These are phyloP conservation scores for Nanorana parkeri DNA, from an alignment of 2,113 vertebrate species.

Conservation along the genomic window DNA sequence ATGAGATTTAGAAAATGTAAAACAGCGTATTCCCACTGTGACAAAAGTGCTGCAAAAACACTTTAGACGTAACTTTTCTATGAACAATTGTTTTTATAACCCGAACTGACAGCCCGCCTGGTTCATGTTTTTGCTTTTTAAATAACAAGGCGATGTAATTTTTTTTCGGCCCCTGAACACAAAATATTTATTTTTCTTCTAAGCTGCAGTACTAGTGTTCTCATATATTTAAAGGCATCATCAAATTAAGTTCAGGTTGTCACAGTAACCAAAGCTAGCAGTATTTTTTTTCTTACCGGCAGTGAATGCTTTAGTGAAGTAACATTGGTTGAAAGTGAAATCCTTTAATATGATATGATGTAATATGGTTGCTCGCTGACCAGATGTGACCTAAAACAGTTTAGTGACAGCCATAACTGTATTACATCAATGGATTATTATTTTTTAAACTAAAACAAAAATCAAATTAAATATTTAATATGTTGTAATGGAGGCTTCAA, in stretches of 20 bases:
- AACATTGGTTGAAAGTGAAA: slow-evolving; percentile 25
- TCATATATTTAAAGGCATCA: slow-evolving; percentile 46
- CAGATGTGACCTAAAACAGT: slow-evolving; percentile 41
- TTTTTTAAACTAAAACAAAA: neutral
- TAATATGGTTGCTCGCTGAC: slow-evolving; percentile 27
- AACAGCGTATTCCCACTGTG: slow-evolving; percentile 50
- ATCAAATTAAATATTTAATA: slow-evolving; percentile 33
- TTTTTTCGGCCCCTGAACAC: slow-evolving; percentile 35
- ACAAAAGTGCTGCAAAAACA: slow-evolving; percentile 50
- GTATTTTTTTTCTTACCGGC: neutral
- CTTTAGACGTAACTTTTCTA: slow-evolving; percentile 45
- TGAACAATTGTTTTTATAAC: slow-evolving; percentile 57
- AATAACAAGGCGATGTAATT: slow-evolving; percentile 54
- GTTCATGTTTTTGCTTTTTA: slow-evolving; percentile 54
- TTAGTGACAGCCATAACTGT: slow-evolving; percentile 37
- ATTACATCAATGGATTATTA: slow-evolving; percentile 26
- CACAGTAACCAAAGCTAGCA: slow-evolving; percentile 31
- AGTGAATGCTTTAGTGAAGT: slow-evolving; percentile 4
- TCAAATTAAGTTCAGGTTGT: slow-evolving; percentile 49
- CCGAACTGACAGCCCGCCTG: slow-evolving; percentile 44
- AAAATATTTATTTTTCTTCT: slow-evolving; percentile 5
- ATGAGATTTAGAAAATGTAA: slow-evolving; percentile 49
- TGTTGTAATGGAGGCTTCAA: neutral
- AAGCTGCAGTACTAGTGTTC: slow-evolving; percentile 1
- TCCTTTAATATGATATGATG: slow-evolving; percentile 18